These are phyloP conservation scores for Empidonax alnorum DNA, from an alignment of 2,113 vertebrate species.

Conservation along the genomic window DNA sequence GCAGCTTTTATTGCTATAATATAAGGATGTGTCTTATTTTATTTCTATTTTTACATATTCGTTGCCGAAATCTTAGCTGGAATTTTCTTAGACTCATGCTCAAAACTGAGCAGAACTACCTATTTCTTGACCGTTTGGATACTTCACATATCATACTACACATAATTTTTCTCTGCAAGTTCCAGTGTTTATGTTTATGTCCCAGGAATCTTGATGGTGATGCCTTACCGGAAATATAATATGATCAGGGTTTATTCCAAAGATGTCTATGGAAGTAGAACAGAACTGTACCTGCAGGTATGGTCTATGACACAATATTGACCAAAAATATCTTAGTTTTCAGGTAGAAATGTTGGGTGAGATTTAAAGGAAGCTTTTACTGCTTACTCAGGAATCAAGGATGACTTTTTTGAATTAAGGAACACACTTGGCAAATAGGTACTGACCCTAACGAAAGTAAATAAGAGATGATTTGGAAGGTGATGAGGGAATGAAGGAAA, in stretches of 20 bases:
- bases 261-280: background rate
- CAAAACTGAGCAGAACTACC: background rate
- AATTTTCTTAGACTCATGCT: background rate
- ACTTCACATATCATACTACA: background rate
- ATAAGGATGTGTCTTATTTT: background rate
- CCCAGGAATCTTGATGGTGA: background rate
- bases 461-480: background rate
- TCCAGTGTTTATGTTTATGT: background rate
- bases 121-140: background rate
- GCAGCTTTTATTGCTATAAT: background rate
- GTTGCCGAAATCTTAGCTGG: background rate
- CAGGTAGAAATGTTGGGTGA: background rate
- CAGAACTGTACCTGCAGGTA: background rate
- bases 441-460: background rate
- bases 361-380: background rate
- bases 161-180: background rate
- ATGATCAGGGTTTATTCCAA: background rate
- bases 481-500: background rate
- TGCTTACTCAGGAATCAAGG: background rate
- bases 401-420: background rate
- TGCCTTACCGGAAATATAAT: background rate
- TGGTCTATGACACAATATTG: background rate
- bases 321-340: background rate
- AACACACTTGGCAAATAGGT: background rate
- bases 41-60: background rate